Percentiles rank a stretch among this genome's conserved stretches.
Conservation (phyloP, 2,888 invertebrate genomes). For the Anodontia alba region DNA sequence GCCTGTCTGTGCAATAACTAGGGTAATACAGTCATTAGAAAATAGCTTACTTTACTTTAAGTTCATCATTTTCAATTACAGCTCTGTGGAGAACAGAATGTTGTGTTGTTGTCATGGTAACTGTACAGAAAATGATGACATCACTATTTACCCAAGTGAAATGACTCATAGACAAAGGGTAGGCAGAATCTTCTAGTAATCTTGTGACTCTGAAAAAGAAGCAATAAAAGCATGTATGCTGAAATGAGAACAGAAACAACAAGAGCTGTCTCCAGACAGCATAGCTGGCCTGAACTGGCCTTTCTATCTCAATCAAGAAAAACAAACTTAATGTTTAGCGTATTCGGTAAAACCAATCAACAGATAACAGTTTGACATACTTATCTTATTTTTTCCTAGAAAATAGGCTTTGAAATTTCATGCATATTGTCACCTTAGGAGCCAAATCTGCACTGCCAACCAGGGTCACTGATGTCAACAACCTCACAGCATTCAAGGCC, state of each 20-base stretch:
- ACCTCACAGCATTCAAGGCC: too few relatives aligned
- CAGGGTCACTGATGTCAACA: too few relatives aligned
- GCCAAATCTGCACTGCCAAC: too few relatives aligned
- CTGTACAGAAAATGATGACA: conserved; percentile 53
- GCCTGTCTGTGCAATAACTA: too few relatives aligned
- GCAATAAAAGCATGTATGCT: too few relatives aligned
- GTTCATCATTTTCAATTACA: conserved; percentile 34
- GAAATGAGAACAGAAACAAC: not conserved
- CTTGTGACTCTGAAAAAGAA: conserved; percentile 58
- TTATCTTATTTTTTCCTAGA: too few relatives aligned
- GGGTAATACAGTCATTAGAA: too few relatives aligned
- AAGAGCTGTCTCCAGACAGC: too few relatives aligned
- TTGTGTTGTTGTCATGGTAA: conserved; percentile 37
- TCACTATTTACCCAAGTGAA: conserved; percentile 58
- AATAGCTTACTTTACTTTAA: conserved; percentile 49
- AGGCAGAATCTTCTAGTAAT: conserved; percentile 18
- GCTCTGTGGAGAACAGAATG: conserved; percentile 62
- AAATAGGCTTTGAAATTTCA: too few relatives aligned
- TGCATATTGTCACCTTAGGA: too few relatives aligned
- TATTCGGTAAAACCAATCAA: not conserved
- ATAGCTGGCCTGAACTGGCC: too few relatives aligned
- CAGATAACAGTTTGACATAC: too few relatives aligned
- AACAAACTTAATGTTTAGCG: not conserved
- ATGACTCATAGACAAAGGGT: conserved; percentile 51
- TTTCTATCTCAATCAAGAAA: not conserved